Conservation (phyloP, 2,888 invertebrate genomes). For the Nymphalis urticae region DNA sequence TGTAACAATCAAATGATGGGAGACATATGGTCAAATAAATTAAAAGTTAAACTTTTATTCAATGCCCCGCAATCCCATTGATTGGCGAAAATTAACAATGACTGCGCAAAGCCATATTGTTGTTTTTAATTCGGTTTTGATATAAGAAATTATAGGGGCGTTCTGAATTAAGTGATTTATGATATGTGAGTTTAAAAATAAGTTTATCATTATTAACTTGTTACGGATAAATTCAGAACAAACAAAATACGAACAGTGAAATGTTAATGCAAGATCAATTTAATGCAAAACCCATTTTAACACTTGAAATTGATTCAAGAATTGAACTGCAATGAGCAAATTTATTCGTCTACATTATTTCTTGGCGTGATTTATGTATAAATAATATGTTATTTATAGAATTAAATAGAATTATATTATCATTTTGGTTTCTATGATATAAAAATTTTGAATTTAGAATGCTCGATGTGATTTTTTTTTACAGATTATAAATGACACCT, state of each 20-base stretch:
- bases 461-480: too few relatives aligned
- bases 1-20: constrained; percentile 11
- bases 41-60: constrained; percentile 20
- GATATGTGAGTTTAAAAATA: constrained; percentile 3
- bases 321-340: too few relatives aligned
- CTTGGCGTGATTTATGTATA: too few relatives aligned
- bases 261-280: too few relatives aligned
- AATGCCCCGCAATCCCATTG: constrained; percentile 23
- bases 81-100: constrained; percentile 29
- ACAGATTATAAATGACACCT: too few relatives aligned
- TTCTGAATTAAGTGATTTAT: constrained; percentile 21
- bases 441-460: too few relatives aligned
- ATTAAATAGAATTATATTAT: neutral
- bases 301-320: too few relatives aligned
- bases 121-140: constrained; percentile 23
- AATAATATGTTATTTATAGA: too few relatives aligned
- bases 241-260: too few relatives aligned
- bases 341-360: too few relatives aligned
- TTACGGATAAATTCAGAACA: too few relatives aligned
- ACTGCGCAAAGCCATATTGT: constrained; percentile 6
- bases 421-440: neutral
- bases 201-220: neutral
- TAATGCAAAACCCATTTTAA: too few relatives aligned
- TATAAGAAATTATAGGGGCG: constrained; percentile 15
- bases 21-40: constrained; percentile 31